A percentile compares a stretch with the other conserved stretches of the same genome.
phyloP scores from a whole-genome alignment of 2,113 vertebrate genomes.

The Elanoides forficatus region DNA sequence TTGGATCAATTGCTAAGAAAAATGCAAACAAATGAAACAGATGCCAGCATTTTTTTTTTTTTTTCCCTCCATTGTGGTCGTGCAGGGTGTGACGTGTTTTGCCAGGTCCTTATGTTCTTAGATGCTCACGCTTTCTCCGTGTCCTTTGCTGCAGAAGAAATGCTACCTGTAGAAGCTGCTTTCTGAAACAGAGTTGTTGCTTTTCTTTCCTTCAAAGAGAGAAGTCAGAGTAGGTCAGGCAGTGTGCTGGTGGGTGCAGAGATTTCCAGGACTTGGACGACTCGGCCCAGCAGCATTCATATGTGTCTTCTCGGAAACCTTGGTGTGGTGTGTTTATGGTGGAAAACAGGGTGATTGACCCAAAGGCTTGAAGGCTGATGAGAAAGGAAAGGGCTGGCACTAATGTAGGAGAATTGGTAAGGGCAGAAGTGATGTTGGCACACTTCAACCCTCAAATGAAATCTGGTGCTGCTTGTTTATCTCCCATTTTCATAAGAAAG shows the following conservation, averaged over 20 bases:
- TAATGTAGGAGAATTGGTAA: neutral
- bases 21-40: neutral
- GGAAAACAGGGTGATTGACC: neutral
- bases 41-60: neutral
- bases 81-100: neutral
- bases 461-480: neutral
- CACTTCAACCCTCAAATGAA: neutral
- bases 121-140: neutral
- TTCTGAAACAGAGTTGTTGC: neutral
- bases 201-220: neutral
- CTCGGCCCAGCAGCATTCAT: neutral
- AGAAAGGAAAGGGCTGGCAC: neutral
- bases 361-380: neutral
- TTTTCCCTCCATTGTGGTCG: no score
- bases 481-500: neutral
- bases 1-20: neutral
- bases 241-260: neutral
- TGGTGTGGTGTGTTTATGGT: neutral
- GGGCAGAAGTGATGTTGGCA: neutral
- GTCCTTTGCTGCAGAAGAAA: neutral
- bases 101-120: accelerated
- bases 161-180: neutral
- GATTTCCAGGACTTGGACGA: neutral
- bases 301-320: neutral
- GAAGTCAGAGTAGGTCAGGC: neutral